phyloP scores from a whole-genome alignment of 2,888 invertebrate species.

The Heliconius ismenius region DNA sequence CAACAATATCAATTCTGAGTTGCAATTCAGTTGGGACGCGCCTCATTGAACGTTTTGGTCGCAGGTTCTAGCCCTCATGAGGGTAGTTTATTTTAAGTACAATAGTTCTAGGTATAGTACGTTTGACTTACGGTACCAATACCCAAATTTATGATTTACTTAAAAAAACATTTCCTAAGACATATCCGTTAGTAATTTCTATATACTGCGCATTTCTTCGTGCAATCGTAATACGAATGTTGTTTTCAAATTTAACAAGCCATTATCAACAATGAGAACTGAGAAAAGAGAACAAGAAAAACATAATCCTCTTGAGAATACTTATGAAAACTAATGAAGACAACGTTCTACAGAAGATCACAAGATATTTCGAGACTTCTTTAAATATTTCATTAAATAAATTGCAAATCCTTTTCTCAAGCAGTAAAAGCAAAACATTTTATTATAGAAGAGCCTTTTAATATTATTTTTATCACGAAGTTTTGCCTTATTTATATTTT shows the following conservation, averaged over 20 bases:
- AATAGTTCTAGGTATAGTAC: not conserved
- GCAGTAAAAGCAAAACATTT: not conserved
- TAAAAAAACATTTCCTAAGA: too few relatives aligned
- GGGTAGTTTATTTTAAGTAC: not conserved
- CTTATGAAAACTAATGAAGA: slow-evolving; percentile 6
- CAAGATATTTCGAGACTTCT: not conserved
- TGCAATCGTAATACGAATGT: not conserved
- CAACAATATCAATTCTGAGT: not conserved
- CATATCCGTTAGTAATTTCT: not conserved
- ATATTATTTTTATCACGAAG: not conserved
- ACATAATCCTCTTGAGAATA: not conserved
- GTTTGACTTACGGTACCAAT: not conserved
- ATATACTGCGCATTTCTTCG: not conserved
- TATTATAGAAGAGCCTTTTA: not conserved
- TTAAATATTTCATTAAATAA: not conserved
- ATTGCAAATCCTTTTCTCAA: not conserved
- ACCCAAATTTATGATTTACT: too few relatives aligned
- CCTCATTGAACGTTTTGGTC: not conserved
- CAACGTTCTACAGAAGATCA: not conserved
- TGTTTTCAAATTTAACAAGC: not conserved
- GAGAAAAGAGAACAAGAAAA: not conserved
- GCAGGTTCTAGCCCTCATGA: not conserved
- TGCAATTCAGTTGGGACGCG: not conserved
- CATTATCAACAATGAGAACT: not conserved
- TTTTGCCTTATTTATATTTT: not conserved